Base-by-base conservation (phyloP, 2,797 vertebrate genomes). In the Nannoperca obscura region DNA sequence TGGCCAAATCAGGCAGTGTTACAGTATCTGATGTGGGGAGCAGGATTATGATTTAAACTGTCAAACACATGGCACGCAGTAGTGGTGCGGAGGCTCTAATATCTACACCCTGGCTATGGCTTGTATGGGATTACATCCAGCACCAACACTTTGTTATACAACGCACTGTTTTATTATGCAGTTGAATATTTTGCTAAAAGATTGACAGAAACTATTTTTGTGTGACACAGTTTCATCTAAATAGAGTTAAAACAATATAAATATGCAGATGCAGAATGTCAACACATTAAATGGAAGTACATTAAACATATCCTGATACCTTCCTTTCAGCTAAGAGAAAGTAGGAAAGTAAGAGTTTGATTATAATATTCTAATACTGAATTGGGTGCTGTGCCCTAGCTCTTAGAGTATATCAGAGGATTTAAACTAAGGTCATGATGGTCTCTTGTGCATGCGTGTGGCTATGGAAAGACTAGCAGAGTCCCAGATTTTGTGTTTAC, bases 21-120 rank as follows among this genome's bases (percentile, higher is more conserved):
- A 62, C 59, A 42, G 11, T 54, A 68, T 71, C 62, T 82, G 83
- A 83, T 78, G 77, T 69, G 44, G 69, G 54, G 72, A 81, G 78
- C 50, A 36, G 83, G 83, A 88, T 90, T 86, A 80, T 77, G 77
- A 75, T n/a, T 85, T 82, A 79, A 83, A 86, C 71, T 71, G 67
- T 82, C 86, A 73, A 74, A 69, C 81, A 85, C 49, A 54, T 74
- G 59, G 71, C 62, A 27, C 46, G 76, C 69, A 71, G 58, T 73
- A 55, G 69, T 34, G 32, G 7, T 81, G 64, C 64, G 4, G 66
- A 83, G 27, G 64, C 79, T 82, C 36, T 65, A 69, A 82, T 86
- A 76, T 86, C 67, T 67, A 42, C 77, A 82, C 68, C 9, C 49
- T 1, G 79, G n/a, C 81, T 78, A 63, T 46, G 52, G 72, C 30